Percentiles rank a stretch among this genome's conserved stretches.
phyloP scores from a whole-genome alignment of 1,140 invertebrate genomes.

The Kradibia gibbosae region DNA sequence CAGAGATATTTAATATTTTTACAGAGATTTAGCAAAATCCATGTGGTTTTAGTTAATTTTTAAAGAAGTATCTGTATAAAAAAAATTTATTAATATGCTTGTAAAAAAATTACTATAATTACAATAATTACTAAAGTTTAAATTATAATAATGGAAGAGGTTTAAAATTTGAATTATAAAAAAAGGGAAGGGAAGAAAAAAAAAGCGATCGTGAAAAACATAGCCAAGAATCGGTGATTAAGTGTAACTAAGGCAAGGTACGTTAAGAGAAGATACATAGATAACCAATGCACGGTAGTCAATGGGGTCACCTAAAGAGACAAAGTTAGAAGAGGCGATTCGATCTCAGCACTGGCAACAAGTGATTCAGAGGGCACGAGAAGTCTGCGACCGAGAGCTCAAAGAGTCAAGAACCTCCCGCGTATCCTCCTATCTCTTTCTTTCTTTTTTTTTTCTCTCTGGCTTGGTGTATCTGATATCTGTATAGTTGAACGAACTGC shows the following conservation, averaged over 20 bases:
- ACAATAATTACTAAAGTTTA: too few relatives aligned
- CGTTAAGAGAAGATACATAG: background rate
- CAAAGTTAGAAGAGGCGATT: constrained; percentile 6
- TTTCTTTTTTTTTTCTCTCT: constrained; percentile 11
- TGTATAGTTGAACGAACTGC: constrained; percentile 55
- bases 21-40: too few relatives aligned
- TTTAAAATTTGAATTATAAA: background rate
- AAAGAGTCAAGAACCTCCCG: constrained; percentile 52
- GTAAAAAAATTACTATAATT: too few relatives aligned
- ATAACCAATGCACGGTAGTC: background rate
- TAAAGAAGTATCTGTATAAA: too few relatives aligned
- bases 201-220: background rate
- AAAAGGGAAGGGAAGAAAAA: background rate
- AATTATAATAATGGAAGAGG: too few relatives aligned
- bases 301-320: background rate
- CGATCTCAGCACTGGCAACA: background rate
- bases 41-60: too few relatives aligned
- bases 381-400: constrained; percentile 22
- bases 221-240: background rate
- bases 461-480: constrained; percentile 20
- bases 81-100: too few relatives aligned
- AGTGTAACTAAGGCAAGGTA: background rate
- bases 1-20: too few relatives aligned
- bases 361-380: constrained; percentile 13
- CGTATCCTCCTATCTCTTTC: constrained; percentile 7